phyloP scores from a whole-genome alignment of 2,113 vertebrate species.

The Paralichthys olivaceus region DNA sequence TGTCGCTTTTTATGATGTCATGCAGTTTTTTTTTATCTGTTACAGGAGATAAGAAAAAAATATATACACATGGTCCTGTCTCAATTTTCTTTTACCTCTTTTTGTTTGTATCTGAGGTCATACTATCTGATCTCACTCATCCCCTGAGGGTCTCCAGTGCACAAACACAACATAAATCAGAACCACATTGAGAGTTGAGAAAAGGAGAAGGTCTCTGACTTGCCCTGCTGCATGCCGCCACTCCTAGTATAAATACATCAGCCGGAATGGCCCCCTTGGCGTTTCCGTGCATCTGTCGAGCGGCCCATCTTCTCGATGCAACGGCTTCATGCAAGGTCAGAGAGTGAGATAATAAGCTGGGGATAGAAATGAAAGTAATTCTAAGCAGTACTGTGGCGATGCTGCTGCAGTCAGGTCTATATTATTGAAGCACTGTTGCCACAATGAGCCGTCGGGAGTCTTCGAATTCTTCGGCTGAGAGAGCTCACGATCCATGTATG shows the following conservation, averaged over 20 bases:
- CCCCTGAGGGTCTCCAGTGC: constrained; percentile 14
- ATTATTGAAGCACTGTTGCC: constrained; percentile 1
- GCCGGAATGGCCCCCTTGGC: constrained; percentile 18
- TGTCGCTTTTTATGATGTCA: constrained; percentile 15
- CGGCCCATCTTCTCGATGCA: constrained; percentile 7
- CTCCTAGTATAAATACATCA: constrained; percentile 48
- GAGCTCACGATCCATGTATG: not conserved
- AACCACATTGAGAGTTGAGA: constrained; percentile 19
- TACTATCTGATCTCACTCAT: constrained; percentile 3
- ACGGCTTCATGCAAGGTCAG: constrained; percentile 27
- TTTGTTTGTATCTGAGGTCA: constrained; percentile 13
- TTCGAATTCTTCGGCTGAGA: not conserved
- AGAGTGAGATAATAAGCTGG: not conserved
- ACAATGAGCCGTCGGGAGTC: not conserved
- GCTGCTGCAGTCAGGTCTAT: not conserved
- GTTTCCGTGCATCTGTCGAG: constrained; percentile 19
- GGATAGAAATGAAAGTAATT: constrained; percentile 19
- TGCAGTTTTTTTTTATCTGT: not conserved
- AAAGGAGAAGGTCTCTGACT: constrained; percentile 22
- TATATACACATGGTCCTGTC: not conserved
- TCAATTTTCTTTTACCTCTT: not conserved
- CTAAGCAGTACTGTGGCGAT: not conserved
- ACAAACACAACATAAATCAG: constrained; percentile 65
- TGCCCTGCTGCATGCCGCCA: constrained; percentile 10
- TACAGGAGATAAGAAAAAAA: not conserved